Evolutionary conservation across 35 echinoderm and acorn worm genomes (phyloP), one percentile per base, ranked within the genome.

Genomic region (Eucidaris tribuloides): DNA sequence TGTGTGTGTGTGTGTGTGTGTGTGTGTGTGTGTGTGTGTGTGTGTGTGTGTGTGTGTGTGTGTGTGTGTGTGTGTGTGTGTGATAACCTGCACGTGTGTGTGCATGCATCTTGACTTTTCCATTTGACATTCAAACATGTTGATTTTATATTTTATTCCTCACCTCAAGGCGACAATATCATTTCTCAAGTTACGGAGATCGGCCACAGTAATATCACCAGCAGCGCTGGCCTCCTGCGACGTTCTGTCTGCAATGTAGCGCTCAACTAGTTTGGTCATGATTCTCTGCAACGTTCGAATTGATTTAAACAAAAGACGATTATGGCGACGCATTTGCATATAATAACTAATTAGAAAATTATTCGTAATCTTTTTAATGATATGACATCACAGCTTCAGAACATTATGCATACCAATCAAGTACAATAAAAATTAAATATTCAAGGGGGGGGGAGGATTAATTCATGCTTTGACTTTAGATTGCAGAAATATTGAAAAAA

Each of bases 181-280:
- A 27, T 93, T 93, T n/a, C 87, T 83, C 7, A 93, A 74, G 45
- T 88, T 88, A n/a, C 91, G 48, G 41, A 93, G 52, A n/a, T 93
- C 91, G 20, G 85, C 80, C 30, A 77, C 61, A 18, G 91, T 79
- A 17, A 93, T 79, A 24, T 89, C 91, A 5, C 82, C 91, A 23
- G 79, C 72, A 2, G 87, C 43, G 36, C 81, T 93, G 13, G 85
- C 82, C 22, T 88, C 91, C 14, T 82, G 82, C 1, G 91, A 62
- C 0, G 91, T 93, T 57, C 78, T 66, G 17, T 93, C 91, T 0
- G 91, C 70, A 15, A 93, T 79, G 60, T 86, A 93, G 19, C 91
- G 80, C 3, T 88, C 91, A 15, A 93, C 85, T 3, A 93, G 55
- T 23, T 38, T 58, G 1, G 28, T 30, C 57, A 82, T 84, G 5